Evolutionary conservation across 2,888 invertebrate genomes (phyloP), one percentile per base, ranked within the genome.

Genomic region (Acleris emargana): DNA sequence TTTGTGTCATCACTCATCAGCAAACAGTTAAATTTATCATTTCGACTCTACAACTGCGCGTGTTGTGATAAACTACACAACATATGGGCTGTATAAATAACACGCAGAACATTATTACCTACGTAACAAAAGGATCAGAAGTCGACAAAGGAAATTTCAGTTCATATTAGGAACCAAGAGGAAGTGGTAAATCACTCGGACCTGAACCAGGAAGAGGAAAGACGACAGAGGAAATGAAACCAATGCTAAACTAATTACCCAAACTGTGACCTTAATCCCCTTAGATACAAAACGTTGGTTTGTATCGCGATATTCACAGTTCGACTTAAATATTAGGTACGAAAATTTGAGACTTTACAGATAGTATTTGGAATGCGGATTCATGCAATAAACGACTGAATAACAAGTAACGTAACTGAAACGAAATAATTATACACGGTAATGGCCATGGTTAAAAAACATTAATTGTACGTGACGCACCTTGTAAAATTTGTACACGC

Each of bases 1-100:
- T 71, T 69, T 71, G 72, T 80, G 79, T 79, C 74, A 32, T 32
- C 32, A 32, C 32, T 32, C 32, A 71, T 78, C 72, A 78, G 67
- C 68, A 69, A 70, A 70, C 63, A 68, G 70, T 71, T 72, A 67
- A 72, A 72, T 71, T 74, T 67, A 72, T 73, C 69, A 68, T 68
- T 22, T 63, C 67, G 54, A 42, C 61, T 57, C 58, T 67, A 72
- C 69, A 69, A 72, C 71, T 71, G 68, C 57, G 66, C 49, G 67
- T 61, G 43, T 64, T 54, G 55, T 67, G 70, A 73, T 67, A 71
- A 67, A 66, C 70, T 47, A 47, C 45, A 61, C 38, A 55, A 25
- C 42, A 59, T 38, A 18, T 55, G 45, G 32, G 51, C 45, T 18
- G 22, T 60, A 59, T 32, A 28, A 64, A 64, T 54, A 45, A 64